Percentiles rank a stretch among this genome's conserved stretches.
phyloP scores from a whole-genome alignment of 2,113 vertebrate species.

The Colius striatus region DNA sequence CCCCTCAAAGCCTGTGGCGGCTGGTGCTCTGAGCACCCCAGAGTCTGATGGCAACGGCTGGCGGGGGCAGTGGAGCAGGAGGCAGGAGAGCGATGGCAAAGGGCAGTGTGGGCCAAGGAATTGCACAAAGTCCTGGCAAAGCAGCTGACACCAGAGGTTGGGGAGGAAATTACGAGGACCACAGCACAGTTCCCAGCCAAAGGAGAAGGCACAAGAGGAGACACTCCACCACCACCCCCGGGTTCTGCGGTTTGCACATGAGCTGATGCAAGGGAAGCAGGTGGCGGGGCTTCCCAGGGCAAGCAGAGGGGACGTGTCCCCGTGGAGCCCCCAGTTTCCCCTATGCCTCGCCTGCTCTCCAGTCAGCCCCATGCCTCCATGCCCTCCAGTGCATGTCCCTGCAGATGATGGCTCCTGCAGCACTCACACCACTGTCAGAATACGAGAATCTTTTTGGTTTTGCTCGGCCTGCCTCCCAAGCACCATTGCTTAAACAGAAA shows the following conservation, averaged over 20 bases:
- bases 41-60: accelerated
- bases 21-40: neutral
- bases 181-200: accelerated
- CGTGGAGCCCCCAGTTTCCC: neutral
- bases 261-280: conserved; percentile 5
- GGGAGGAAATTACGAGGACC: neutral
- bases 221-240: neutral
- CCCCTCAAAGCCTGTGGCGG: accelerated
- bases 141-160: neutral
- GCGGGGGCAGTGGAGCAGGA: accelerated
- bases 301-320: accelerated
- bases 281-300: neutral
- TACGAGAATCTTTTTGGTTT: neutral
- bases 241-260: neutral
- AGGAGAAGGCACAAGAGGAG: neutral
- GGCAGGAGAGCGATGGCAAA: neutral
- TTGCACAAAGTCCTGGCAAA: neutral
- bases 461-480: neutral
- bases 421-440: neutral
- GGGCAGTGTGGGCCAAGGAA: neutral
- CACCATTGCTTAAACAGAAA: neutral
- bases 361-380: neutral
- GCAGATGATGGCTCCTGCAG: accelerated
- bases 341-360: accelerated
- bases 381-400: neutral